Evolutionary conservation across 1,140 invertebrate species (phyloP), one percentile per base, ranked within the genome.

Genomic region (Helicoverpa armigera): DNA sequence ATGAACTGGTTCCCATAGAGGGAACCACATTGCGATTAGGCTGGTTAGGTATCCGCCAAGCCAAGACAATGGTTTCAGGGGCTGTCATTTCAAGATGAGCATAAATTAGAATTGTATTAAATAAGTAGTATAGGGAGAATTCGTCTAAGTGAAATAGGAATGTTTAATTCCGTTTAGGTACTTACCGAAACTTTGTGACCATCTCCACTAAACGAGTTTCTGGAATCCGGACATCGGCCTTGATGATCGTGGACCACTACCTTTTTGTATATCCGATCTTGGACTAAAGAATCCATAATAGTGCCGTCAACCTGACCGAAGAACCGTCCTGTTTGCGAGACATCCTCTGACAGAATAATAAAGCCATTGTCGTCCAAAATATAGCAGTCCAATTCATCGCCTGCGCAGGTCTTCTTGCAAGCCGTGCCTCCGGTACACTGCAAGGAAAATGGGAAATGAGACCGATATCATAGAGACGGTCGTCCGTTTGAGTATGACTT

Each of bases 251-350:
- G 97, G 0, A 98, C 96, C 0, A 97, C 96, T 0, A 98, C 96
- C 94, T 98, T 97, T 86, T 97, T 98, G 92, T 98, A 99, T 82
- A 99, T 98, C 78, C 97, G 96, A 87, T 98, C 97, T 89, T 98
- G 98, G 0, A 99, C 98, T 35, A 99, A 92, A 0, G 98, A 98
- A 90, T 99, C 98, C 98, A 99, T 98, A 63, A 99, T 98, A 1
- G 98, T 98, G n/a, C 98, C 98, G 90, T 99, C 98, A 61, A 99
- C 97, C 91, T 99, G 98, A 0, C 98, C 98, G 88, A 99, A 99
- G 93, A 99, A 99, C 85, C 97, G 96, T 12, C 98, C 98, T 3
- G 98, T 98, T 88, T 98, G 97, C 69, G 97, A 96, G 48, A 96
- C 95, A 81, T 97, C 97, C 91, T 99, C 98, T 4, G 98, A 98